Conservation (phyloP, 2,888 invertebrate species). For the Calliphora vomitoria region DNA sequence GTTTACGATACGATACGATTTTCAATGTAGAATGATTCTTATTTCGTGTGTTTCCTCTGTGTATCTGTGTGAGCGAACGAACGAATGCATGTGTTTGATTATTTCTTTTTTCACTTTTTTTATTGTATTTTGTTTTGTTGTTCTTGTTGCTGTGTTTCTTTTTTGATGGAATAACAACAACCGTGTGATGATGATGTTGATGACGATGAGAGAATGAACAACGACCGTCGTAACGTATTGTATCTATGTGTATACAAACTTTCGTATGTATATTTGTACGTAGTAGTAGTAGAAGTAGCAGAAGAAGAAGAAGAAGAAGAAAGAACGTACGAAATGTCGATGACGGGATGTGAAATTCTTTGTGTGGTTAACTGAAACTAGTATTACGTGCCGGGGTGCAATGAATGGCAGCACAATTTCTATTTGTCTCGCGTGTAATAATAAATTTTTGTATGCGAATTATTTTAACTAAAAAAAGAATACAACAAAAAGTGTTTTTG, state of each 20-base stretch:
- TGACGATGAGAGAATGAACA: slow-evolving; percentile 74
- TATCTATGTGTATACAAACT: slow-evolving; percentile 29
- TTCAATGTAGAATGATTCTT: slow-evolving; percentile 49
- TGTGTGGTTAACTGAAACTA: slow-evolving; percentile 82
- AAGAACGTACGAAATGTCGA: slow-evolving; percentile 75
- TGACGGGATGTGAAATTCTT: slow-evolving; percentile 83
- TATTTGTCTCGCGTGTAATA: slow-evolving; percentile 77
- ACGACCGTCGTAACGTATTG: slow-evolving; percentile 69
- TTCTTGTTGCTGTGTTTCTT: slow-evolving; percentile 57
- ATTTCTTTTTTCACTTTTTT: slow-evolving; percentile 76
- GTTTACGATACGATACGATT: background rate
- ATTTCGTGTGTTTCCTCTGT: slow-evolving; percentile 58
- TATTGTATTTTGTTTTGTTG: slow-evolving; percentile 65
- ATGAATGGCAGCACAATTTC: slow-evolving; percentile 81
- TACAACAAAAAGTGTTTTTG: slow-evolving; percentile 63
- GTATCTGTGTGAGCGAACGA: slow-evolving; percentile 44
- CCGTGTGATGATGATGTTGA: slow-evolving; percentile 74
- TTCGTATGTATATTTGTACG: slow-evolving; percentile 57
- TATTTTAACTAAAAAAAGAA: slow-evolving; percentile 73
- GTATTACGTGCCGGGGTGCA: slow-evolving; percentile 84
- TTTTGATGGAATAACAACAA: slow-evolving; percentile 74
- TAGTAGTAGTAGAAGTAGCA: slow-evolving; percentile 67
- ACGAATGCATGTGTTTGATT: slow-evolving; percentile 53
- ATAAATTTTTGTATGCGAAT: slow-evolving; percentile 68
- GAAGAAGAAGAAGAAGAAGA: slow-evolving; percentile 44